Base-by-base conservation (phyloP, 2,888 invertebrate genomes). In the Limenitis arthemis region DNA sequence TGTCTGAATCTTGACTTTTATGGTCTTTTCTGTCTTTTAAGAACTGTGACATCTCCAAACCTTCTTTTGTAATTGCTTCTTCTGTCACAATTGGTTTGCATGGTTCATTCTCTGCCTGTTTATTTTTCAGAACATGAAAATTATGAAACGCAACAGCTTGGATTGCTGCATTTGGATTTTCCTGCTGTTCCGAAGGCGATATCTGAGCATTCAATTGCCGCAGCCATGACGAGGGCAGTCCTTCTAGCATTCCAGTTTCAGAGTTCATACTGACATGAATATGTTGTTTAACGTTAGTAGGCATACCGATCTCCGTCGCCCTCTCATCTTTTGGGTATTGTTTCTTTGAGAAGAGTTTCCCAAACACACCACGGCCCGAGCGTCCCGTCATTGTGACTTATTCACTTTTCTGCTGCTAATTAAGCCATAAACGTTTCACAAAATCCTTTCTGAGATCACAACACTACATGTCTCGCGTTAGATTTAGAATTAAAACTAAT, bases 71-170 rank as follows among this genome's bases (percentile, higher is more conserved):
- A 55, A 95, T 94, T 8, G 91, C 89, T 67, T 93, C 91, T 66
- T 93, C 91, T 0, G 94, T 94, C n/a, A 93, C 89, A 60, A 94
- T 90, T 1, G 92, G 93, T 70, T 95, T 95, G 68, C 93, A 94
- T 5, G 89, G 89, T 42, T 91, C 91, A 48, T 89, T 88, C 42
- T 88, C 89, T 44, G 91, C 91, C 64, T 93, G 93, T 68, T 94
- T 93, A 66, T 94, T 93, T 69, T 94, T 94, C 39, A 63, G 59
- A 61, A 94, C 93, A 8, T 94, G 93, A 79, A 94, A 94, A 73
- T 95, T 94, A 73, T 96, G 96, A 72, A 93, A 95, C 69, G 95
- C 95, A 48, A 98, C 90, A 30, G 97, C 98, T 70, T 95, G 94
- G 51, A 96, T 90, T 1, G 96, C 96, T 36, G 96, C 96, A 66